Base-by-base conservation (phyloP, 2,113 vertebrate genomes). In the Sinocyclocheilus anshuiensis region DNA sequence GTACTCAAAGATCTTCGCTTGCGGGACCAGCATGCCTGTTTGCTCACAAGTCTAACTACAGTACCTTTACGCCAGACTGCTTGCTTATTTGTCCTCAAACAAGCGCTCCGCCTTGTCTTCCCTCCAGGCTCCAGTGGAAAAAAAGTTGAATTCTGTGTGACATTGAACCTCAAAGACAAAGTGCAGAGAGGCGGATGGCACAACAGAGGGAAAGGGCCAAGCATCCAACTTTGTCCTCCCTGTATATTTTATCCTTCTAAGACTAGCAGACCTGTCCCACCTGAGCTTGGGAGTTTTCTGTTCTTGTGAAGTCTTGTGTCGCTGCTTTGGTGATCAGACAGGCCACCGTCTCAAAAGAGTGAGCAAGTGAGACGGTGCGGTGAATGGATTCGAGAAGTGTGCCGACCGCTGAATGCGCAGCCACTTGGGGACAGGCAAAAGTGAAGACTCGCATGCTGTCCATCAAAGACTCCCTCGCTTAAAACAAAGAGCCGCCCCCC, bases 41-140 rank as follows among this genome's bases (percentile, higher is more conserved):
- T 74, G 24, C 81, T 83, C 18, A 3, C 4, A 6, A 83, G 61
- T 71, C n/a, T 76, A 18, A 48, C 80, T 74, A 20, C 69, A 42
- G 33, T 42, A 65, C 55, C 33, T 76, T 83, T 76, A 63, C 7
- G 26, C 55, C 82, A 71, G n/a, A 78, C 39, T 75, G 36, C 22
- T 42, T 76, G 55, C 42, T 81, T 88, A 57, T 76, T 88, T 81
- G 87, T 88, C 83, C 69, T 67, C 33, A 85, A 88, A 88, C 77
- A 81, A 77, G 26, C 3, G 13, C 75, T 61, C 16, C 24, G 1
- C 26, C 39, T 42, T 48, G 29, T 65, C 61, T 53, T 63, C 42
- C 50, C 81, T 13, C 36, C 42, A 77, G 22, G 29, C 57, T 65
- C 26, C 57, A 36, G 57, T 11, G 26, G 13, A 10, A 26, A 16